Evolutionary conservation across 2,888 invertebrate genomes (phyloP), one percentile per base, ranked within the genome.

Genomic region (Argyra leucocephala): DNA sequence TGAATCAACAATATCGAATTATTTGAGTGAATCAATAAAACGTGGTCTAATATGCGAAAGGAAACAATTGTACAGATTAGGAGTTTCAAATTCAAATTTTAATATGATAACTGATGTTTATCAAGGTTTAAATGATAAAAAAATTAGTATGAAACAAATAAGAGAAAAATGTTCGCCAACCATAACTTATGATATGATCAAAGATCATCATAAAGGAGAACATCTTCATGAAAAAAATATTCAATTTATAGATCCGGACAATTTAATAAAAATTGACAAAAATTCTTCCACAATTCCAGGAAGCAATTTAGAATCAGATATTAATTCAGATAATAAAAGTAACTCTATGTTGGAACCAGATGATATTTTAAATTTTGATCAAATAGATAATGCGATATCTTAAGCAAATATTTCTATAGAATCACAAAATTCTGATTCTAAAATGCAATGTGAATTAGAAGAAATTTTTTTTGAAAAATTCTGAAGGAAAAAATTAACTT

Each of bases 111-210:
- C 62, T 21, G 6, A 31, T 6, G 59, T 26, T 9, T 21, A 26
- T 21, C 0, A 64, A 12, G 64, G 63, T 4, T 1, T 21, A 3
- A 59, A 67, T 68, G n/a, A 58, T 12, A 18, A 37, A 3, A 60
- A 22, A 18, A 22, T 22, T 3, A 65, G 59, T 26, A 21, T 73
- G 18, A 70, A 67, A 1, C 65, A 68, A n/a, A 75, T 79, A 15
- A 79, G 78, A 70, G 70, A 72, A 4, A 69, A 69, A 62, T 79
- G 77, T 68, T 74, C 76, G 0, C 69, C 70, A 48, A 69, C 74
- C 7, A 70, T 78, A 4, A 74, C 75, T 3, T 76, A 70, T 64
- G 71, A 75, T 61, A 72, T 75, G 68, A 71, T 81, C n/a, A 74
- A 73, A 65, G 70, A 77, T 69, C 62, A 75, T 24, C 70, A 74